Base-by-base conservation (phyloP, 1,140 invertebrate species). In the Bombyx mandarina region DNA sequence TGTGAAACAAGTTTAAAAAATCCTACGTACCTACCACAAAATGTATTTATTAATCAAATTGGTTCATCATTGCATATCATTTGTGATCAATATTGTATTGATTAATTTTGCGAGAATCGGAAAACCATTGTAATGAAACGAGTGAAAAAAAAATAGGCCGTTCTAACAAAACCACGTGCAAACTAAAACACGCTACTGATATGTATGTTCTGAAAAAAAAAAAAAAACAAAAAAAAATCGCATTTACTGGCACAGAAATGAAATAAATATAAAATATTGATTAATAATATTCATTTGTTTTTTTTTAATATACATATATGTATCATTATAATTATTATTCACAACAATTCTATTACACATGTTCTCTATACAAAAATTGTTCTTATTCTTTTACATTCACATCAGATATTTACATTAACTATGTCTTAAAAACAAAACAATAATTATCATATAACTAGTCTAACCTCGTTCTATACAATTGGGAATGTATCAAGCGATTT, bases 361-460 rank as follows among this genome's bases (percentile, higher is more conserved):
- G 65, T 55, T 9, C 67, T 67, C 70, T 75, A 71, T 79, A 77
- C 74, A 76, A 73, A 49, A 69, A 69, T 70, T 71, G 60, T 67
- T 60, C 69, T 79, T 76, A 78, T 58, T 62, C 61, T 69, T 58
- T 65, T 61, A 52, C 65, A 58, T 66, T 67, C 64, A 56, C 60
- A 63, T 56, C 54, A 58, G 48, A 67, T 79, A 79, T 79, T 77
- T 79, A 79, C 77, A 79, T 64, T 35, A 60, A 63, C 69, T 78
- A 75, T 67, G 45, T 49, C 66, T 73, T 73, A 73, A 63, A 18
- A 59, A 61, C 62, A 66, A 67, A 65, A 74, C 58, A 54, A 49
- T 63, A 60, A 53, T 52, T 63, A 35, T 35, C 26, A 35, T 35
- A 35, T 35, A 35, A 35, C 26, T 35, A 35, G 26, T 35, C 4